A percentile compares a stretch with the other conserved stretches of the same genome.
These are phyloP conservation scores for Danaus plexippus DNA, from an alignment of 1,140 invertebrate genomes.

Conservation along the genomic window DNA sequence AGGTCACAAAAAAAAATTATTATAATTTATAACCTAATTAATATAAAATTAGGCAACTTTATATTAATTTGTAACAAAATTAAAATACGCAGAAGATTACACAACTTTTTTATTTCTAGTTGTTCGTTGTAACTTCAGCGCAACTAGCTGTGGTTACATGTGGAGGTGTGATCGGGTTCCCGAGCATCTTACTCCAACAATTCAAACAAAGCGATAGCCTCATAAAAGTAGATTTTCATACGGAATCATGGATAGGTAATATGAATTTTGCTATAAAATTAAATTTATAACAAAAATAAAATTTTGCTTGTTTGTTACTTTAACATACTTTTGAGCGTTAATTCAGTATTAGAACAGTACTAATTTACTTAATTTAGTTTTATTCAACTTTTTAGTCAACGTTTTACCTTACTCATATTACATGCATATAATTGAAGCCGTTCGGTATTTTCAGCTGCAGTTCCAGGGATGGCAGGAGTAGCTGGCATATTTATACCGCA, in stretches of 20 bases:
- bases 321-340: no score
- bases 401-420: no score
- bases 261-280: neutral
- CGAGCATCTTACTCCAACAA: conserved; percentile 15
- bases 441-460: conserved; percentile 10
- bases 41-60: no score
- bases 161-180: conserved; percentile 11
- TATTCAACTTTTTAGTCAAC: no score
- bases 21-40: no score
- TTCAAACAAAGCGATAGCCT: conserved; percentile 15
- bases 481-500: conserved; percentile 12
- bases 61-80: no score
- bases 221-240: conserved; percentile 14
- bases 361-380: no score
- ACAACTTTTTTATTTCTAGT: conserved; percentile 6
- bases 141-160: conserved; percentile 10
- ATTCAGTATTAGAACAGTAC: no score
- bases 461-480: conserved; percentile 13
- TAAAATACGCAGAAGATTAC: no score
- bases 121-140: conserved; percentile 12
- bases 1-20: no score
- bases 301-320: no score
- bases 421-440: no score
- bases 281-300: neutral
- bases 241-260: conserved; percentile 18